These are phyloP conservation scores for Holocentrus rufus DNA, from an alignment of 2,797 vertebrate species.

Conservation along the genomic window DNA sequence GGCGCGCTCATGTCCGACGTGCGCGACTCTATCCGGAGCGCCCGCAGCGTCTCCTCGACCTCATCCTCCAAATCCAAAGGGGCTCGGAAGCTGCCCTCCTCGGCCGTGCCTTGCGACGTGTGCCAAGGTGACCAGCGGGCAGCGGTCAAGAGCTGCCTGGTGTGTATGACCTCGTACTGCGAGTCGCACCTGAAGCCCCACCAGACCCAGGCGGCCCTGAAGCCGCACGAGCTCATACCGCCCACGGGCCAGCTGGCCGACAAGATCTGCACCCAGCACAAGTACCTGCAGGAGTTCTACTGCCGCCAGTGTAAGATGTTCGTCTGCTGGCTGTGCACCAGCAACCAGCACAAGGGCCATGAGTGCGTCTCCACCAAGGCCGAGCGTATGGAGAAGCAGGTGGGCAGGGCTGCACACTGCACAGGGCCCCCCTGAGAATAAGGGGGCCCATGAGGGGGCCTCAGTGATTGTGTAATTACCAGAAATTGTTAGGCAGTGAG, in stretches of 20 bases:
- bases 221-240: constrained; percentile 80
- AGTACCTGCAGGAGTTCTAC: constrained; percentile 86
- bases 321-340: constrained; percentile 85
- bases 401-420: constrained; percentile 29
- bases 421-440: background rate
- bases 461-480: no score
- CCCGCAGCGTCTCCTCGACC: constrained; percentile 18
- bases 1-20: constrained; percentile 61
- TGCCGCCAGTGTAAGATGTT: constrained; percentile 80
- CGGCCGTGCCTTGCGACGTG: constrained; percentile 76
- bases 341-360: constrained; percentile 82
- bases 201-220: constrained; percentile 74
- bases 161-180: constrained; percentile 84
- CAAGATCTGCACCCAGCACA: constrained; percentile 85
- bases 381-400: constrained; percentile 81
- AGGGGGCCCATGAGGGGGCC: background rate
- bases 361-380: constrained; percentile 81
- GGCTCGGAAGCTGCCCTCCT: constrained; percentile 41
- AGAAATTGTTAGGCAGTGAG: no score
- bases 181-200: constrained; percentile 82
- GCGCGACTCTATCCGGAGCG: constrained; percentile 72
- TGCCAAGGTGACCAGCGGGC: constrained; percentile 72
- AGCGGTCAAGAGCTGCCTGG: constrained; percentile 81
- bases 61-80: constrained; percentile 49
- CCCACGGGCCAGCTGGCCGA: constrained; percentile 77